phyloP scores from a whole-genome alignment of 2,113 vertebrate genomes.

The Tetrax tetrax region DNA sequence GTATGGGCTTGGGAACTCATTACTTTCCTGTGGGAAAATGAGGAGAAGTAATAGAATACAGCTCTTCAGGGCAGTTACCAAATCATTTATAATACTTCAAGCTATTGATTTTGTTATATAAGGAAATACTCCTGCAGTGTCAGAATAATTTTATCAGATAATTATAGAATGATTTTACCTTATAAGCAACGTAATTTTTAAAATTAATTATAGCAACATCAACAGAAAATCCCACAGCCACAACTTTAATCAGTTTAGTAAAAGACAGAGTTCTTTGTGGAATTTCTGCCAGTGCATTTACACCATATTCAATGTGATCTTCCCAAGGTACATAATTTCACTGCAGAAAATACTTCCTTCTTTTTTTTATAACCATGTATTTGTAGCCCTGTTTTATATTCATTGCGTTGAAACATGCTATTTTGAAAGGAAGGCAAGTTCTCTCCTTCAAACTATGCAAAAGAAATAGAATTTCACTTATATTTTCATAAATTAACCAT shows the following conservation, averaged over 20 bases:
- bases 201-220: neutral
- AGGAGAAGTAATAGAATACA: neutral
- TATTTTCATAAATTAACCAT: neutral
- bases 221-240: neutral
- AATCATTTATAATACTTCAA: neutral
- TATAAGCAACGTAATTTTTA: neutral
- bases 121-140: neutral
- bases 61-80: neutral
- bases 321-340: neutral
- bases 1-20: neutral
- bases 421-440: neutral
- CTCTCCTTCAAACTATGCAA: neutral
- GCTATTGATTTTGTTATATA: conserved; percentile 44
- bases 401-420: neutral
- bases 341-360: neutral
- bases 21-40: neutral
- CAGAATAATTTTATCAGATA: conserved; percentile 17
- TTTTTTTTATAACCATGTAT: neutral
- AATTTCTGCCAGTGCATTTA: neutral
- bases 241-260: neutral
- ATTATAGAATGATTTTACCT: neutral
- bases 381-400: neutral
- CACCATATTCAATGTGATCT: neutral
- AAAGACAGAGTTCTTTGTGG: neutral
- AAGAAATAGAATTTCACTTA: neutral